Conservation (phyloP, 2,113 vertebrate genomes). For the Dissostichus mawsoni region DNA sequence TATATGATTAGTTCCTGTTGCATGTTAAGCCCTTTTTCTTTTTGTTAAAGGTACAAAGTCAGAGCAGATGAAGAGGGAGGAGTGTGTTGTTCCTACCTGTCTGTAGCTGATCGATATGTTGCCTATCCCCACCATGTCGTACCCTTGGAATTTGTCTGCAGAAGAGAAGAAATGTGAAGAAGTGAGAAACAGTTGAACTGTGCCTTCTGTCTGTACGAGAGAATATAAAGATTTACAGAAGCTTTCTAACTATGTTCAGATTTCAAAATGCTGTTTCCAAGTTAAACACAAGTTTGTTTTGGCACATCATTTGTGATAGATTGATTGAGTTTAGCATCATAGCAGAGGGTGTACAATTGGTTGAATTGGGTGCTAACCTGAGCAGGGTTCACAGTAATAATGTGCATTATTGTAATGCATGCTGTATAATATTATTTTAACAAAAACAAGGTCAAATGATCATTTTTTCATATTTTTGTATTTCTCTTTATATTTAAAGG, state of each 20-base stretch:
- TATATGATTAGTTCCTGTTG: no score
- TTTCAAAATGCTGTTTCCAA: neutral
- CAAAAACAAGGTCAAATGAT: no score
- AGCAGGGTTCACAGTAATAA: no score
- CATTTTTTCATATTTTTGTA: no score
- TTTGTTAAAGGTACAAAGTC: no score
- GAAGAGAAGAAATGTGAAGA: neutral
- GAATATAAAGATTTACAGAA: neutral
- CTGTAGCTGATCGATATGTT: constrained; percentile 73
- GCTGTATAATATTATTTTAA: no score
- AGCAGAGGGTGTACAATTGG: neutral
- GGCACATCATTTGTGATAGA: neutral
- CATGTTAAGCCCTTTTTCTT: no score
- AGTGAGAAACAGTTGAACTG: neutral
- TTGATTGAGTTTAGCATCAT: neutral
- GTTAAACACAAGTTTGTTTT: neutral
- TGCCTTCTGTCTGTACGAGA: no score
- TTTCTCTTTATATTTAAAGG: no score
- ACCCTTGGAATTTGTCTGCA: constrained; percentile 79
- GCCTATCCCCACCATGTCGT: constrained; percentile 75
- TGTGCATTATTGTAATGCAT: no score
- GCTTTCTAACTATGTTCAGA: neutral
- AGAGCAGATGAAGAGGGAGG: no score
- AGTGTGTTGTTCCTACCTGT: constrained; percentile 69
- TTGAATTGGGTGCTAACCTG: no score